phyloP scores from a whole-genome alignment of 2,888 invertebrate species.

The Hirtodrosophila histrioides region DNA sequence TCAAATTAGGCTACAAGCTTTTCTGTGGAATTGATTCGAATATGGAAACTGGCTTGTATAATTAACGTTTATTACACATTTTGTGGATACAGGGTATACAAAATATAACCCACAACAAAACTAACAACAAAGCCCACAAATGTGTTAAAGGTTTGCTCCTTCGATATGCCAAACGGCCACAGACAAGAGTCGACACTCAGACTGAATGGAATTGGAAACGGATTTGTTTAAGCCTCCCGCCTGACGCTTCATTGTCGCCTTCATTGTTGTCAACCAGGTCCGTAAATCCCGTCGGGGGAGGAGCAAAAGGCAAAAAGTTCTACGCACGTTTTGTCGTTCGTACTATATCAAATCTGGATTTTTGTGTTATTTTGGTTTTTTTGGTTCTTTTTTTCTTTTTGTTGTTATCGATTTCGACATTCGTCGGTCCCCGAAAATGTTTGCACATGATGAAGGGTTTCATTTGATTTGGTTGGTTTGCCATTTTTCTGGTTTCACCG shows the following conservation, averaged over 20 bases:
- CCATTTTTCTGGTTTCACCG: constrained; percentile 76
- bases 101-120: too few species aligned
- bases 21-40: too few species aligned
- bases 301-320: constrained; percentile 17
- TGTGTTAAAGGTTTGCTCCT: too few species aligned
- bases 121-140: too few species aligned
- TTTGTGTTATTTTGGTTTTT: background rate
- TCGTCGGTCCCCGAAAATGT: constrained; percentile 54
- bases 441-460: constrained; percentile 73
- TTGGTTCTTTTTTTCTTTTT: constrained; percentile 17
- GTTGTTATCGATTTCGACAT: constrained; percentile 45
- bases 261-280: constrained; percentile 45
- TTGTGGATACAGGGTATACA: too few species aligned
- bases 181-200: constrained; percentile 26
- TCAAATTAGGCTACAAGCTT: too few species aligned
- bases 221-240: constrained; percentile 41
- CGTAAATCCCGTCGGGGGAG: constrained; percentile 9
- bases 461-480: constrained; percentile 72
- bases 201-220: constrained; percentile 34
- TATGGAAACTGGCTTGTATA: too few species aligned
- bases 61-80: too few species aligned
- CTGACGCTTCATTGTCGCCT: constrained; percentile 47
- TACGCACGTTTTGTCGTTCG: constrained; percentile 36
- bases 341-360: constrained; percentile 36
- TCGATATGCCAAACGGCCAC: constrained; percentile 34